Base-by-base conservation (phyloP, 2,888 invertebrate genomes). In the Sphaerophoria taeniata region DNA sequence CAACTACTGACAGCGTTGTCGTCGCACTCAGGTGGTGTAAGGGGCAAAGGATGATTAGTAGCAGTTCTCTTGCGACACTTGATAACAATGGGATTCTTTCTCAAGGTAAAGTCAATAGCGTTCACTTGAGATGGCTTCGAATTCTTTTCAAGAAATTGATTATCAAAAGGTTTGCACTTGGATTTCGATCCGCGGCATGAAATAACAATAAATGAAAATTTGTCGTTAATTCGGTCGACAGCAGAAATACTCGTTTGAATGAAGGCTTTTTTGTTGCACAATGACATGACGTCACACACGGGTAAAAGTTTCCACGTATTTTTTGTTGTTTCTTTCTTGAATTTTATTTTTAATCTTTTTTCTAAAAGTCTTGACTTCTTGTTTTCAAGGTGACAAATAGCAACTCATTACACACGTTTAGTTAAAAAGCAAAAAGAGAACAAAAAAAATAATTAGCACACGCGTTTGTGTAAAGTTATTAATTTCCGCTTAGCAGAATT, bases 241-340 rank as follows among this genome's bases (percentile, higher is more conserved):
- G 61, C 43, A 43, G 43, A 58, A 34, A 43, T 43, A 60, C 16
- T 39, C 36, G 34, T 24, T 49, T 47, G 24, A 43, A 24, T 24
- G 24, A 24, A 43, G 56, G 51, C 33, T 65, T 36, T 53, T 67
- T 65, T 58, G 47, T 65, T 39, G 72, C 47, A 67, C 60, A 83
- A 77, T 83, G 74, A 74, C 83, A 84, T 84, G 84, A 84, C 84
- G 75, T 84, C 75, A 80, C 79, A 39, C 61, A 69, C 53, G 61
- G 63, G 49, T 49, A 34, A 67, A 36, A 71, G 34, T 69, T 77
- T 73, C n/a, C 65, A 63, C 70, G 31, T 67, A 49, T 49, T 75
- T 51, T 49, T 72, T 36, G 65, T 61, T 60, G 24, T 24, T 24
- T 24, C 24, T 43, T 53, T 60, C 33, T n/a, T 9, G 12, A 58